phyloP scores from a whole-genome alignment of 2,888 invertebrate species.

The Deilephila elpenor region DNA sequence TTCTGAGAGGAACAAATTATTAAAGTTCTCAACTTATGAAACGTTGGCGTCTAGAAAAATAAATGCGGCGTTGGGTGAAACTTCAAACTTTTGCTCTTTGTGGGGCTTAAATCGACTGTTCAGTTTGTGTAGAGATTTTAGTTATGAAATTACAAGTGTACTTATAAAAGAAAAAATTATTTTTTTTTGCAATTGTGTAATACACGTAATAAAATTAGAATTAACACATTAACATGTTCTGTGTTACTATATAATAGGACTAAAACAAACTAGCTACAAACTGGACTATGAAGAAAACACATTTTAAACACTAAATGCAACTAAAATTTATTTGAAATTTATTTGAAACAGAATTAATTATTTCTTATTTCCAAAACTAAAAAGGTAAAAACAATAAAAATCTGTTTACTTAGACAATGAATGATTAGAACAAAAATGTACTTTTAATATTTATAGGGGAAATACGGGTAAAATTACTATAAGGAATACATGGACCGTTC shows the following conservation, averaged over 20 bases:
- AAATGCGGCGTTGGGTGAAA: background rate
- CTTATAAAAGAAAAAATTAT: no score
- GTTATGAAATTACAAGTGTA: background rate
- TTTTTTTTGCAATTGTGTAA: no score
- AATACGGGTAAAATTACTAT: background rate
- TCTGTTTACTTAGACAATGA: background rate
- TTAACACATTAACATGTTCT: no score
- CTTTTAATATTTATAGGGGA: background rate
- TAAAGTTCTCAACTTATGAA: conserved; percentile 26
- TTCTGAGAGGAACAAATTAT: conserved; percentile 41
- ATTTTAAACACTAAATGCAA: no score
- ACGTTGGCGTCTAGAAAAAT: conserved; percentile 11
- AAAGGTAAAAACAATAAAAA: background rate
- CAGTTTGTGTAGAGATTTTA: background rate
- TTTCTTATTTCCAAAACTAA: no score
- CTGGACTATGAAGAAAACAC: no score
- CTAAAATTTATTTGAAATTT: no score
- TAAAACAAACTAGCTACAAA: no score
- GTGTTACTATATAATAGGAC: no score
- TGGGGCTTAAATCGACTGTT: background rate
- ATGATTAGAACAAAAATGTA: background rate
- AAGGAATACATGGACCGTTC: background rate
- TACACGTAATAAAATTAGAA: no score
- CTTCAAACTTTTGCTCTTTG: conserved; percentile 6
- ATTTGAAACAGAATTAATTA: no score